These are phyloP conservation scores for Hesperophylax magnus DNA, from an alignment of 1,140 invertebrate species.

Conservation along the genomic window DNA sequence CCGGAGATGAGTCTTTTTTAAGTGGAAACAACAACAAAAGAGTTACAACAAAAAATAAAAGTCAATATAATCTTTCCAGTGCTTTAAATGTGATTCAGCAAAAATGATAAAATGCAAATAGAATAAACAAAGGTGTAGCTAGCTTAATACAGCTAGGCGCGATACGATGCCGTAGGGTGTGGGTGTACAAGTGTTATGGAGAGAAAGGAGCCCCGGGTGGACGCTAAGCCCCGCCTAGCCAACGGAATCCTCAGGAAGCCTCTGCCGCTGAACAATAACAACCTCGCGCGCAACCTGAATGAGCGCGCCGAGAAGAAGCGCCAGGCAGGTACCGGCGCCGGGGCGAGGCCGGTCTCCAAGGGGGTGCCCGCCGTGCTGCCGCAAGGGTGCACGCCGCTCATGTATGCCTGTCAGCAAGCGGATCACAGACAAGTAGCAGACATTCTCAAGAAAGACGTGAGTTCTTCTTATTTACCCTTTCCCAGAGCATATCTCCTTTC, in stretches of 20 bases:
- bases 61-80: background rate
- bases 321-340: slow-evolving; percentile 61
- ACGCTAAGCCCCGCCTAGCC: slow-evolving; percentile 42
- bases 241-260: slow-evolving; percentile 54
- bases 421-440: slow-evolving; percentile 69
- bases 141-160: background rate
- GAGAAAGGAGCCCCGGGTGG: slow-evolving; percentile 37
- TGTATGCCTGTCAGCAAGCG: slow-evolving; percentile 91
- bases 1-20: too few species aligned
- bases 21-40: background rate
- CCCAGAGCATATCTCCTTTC: too few species aligned
- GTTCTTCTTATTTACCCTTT: too few species aligned
- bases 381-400: slow-evolving; percentile 81
- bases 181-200: slow-evolving; percentile 47
- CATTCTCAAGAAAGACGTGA: slow-evolving; percentile 61
- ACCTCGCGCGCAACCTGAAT: slow-evolving; percentile 50
- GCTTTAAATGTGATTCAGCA: background rate
- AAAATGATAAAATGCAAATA: slow-evolving; percentile 6
- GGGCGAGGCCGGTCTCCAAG: slow-evolving; percentile 65
- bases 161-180: slow-evolving; percentile 14
- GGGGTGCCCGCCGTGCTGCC: slow-evolving; percentile 73
- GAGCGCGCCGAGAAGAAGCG: slow-evolving; percentile 62
- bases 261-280: slow-evolving; percentile 50
- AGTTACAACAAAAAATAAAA: background rate
- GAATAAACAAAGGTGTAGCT: background rate